Conservation (phyloP, 2,113 vertebrate genomes). For the Garra rufa region DNA sequence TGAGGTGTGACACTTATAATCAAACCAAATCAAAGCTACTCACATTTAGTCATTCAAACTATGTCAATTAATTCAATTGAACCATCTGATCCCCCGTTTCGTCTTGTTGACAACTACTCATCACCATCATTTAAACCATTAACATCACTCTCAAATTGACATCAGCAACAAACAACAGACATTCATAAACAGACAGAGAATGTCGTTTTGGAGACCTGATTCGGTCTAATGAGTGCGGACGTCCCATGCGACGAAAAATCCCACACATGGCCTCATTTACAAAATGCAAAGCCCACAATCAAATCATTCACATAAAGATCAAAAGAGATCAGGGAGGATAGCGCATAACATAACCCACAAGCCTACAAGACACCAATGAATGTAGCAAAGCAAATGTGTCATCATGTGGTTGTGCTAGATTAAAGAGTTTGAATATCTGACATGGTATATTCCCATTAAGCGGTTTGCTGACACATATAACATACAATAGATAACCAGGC, state of each 20-base stretch:
- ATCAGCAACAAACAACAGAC: slow-evolving; percentile 6
- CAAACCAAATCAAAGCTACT: neutral
- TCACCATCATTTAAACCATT: slow-evolving; percentile 27
- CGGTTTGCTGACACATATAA: neutral
- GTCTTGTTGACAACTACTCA: neutral
- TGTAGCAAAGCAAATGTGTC: neutral
- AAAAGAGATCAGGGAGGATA: slow-evolving; percentile 33
- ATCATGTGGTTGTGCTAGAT: neutral
- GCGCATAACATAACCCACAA: slow-evolving; percentile 21
- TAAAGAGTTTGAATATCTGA: neutral
- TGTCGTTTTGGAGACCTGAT: slow-evolving; percentile 13
- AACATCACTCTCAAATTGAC: slow-evolving; percentile 15
- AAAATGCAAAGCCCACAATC: slow-evolving; percentile 40
- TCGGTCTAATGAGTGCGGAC: slow-evolving; percentile 26
- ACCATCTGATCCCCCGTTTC: neutral
- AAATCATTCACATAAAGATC: slow-evolving; percentile 39
- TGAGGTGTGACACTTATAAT: neutral
- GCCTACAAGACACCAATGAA: neutral
- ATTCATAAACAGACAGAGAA: slow-evolving; percentile 3
- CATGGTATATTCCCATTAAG: neutral
- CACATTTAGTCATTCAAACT: neutral
- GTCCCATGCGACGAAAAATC: neutral
- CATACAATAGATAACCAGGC: neutral
- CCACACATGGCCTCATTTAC: slow-evolving; percentile 34
- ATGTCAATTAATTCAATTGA: neutral